Conservation (phyloP, 23 tunicate species). For the Oikopleura dioica region DNA sequence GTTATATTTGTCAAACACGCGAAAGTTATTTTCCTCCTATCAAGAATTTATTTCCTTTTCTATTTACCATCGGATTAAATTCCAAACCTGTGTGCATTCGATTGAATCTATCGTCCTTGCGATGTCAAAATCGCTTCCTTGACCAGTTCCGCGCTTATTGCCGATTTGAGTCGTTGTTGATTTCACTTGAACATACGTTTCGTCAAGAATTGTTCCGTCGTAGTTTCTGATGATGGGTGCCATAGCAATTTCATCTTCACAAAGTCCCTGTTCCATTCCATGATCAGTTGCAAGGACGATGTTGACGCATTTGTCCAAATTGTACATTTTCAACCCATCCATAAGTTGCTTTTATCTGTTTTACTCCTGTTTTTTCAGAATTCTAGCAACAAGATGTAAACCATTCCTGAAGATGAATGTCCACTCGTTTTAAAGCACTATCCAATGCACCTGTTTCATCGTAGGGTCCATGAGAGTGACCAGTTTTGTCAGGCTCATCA, state of each 20-base stretch:
- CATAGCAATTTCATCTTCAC: background rate
- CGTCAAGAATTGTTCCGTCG: too few species aligned
- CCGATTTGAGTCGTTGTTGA: background rate
- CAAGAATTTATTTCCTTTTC: too few species aligned
- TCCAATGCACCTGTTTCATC: background rate
- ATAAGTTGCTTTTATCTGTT: too few species aligned
- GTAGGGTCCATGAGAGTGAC: background rate
- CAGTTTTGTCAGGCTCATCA: background rate
- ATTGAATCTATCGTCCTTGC: background rate
- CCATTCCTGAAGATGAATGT: too few species aligned
- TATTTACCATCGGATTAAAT: too few species aligned
- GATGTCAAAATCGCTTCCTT: conserved; percentile 5
- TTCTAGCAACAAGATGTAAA: too few species aligned
- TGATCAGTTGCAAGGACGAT: background rate
- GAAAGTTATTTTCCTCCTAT: background rate
- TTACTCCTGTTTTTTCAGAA: too few species aligned
- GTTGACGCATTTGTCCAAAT: background rate
- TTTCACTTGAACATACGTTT: background rate
- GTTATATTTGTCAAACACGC: background rate
- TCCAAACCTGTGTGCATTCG: background rate
- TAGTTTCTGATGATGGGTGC: too few species aligned
- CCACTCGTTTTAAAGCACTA: background rate
- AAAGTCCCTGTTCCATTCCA: background rate
- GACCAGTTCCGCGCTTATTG: background rate
- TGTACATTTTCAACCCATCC: background rate